A percentile compares a stretch with the other conserved stretches of the same genome.
Evolutionary conservation across 2,888 invertebrate genomes (phyloP).

Genomic region (Rotaria socialis): DNA sequence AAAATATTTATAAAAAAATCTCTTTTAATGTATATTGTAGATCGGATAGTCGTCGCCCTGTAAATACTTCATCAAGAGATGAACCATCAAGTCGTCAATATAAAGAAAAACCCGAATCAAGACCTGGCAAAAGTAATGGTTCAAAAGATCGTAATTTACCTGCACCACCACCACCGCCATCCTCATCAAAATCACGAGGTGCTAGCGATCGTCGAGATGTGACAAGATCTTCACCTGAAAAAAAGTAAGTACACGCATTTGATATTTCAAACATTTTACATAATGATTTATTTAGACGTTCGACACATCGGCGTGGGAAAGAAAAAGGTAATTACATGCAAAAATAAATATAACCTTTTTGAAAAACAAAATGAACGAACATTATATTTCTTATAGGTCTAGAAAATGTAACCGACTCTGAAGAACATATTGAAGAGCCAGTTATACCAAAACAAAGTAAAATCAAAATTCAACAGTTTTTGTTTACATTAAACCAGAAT

Average conservation of each 20-base stretch:
- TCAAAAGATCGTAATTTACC: background rate
- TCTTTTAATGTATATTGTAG: background rate
- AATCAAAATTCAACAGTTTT: too few species aligned
- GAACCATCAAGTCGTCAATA: background rate
- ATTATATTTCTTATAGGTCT: background rate
- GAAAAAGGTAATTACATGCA: background rate
- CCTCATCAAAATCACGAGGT: background rate
- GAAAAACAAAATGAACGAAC: too few species aligned
- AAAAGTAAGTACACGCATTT: background rate
- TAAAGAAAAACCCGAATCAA: background rate
- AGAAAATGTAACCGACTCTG: constrained; percentile 25
- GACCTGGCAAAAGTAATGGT: background rate
- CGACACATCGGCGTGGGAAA: background rate
- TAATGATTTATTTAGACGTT: background rate
- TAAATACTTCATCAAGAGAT: background rate
- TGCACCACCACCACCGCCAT: too few species aligned
- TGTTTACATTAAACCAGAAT: background rate
- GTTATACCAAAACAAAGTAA: background rate
- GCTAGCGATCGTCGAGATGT: background rate
- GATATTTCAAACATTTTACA: background rate
- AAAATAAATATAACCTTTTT: background rate
- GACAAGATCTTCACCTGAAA: background rate
- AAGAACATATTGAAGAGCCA: background rate
- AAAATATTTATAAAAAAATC: too few species aligned
- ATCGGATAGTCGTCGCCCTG: background rate